Evolutionary conservation across 53 echinoderm and acorn worm species (phyloP).

Genomic region (Pentamera pediparva): DNA sequence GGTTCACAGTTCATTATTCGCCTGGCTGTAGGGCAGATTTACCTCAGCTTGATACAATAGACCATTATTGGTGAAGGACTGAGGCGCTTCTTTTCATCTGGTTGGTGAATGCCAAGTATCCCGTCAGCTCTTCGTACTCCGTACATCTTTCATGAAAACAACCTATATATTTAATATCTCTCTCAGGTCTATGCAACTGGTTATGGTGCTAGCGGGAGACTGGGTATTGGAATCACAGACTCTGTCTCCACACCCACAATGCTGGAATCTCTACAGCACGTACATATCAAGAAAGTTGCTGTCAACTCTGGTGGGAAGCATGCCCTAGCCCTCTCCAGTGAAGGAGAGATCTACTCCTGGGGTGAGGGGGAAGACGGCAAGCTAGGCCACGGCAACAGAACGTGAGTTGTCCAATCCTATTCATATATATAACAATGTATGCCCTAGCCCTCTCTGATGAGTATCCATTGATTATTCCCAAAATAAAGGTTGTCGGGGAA

Average conservation of each 20-base stretch:
- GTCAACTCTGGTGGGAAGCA: constrained; percentile 98
- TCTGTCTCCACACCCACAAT: constrained; percentile 93
- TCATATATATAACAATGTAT: too few relatives aligned
- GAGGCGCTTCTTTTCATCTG: too few relatives aligned
- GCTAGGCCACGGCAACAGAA: constrained; percentile 96
- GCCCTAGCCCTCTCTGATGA: too few relatives aligned
- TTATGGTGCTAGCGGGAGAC: constrained; percentile 87
- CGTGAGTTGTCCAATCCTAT: too few relatives aligned
- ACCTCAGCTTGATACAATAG: too few relatives aligned
- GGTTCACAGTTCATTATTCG: too few relatives aligned
- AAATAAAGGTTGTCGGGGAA: too few relatives aligned
- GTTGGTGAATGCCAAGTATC: too few relatives aligned
- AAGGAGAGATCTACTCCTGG: constrained; percentile 98
- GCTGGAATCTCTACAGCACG: constrained; percentile 92
- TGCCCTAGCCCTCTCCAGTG: constrained; percentile 83
- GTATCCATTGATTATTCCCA: too few relatives aligned
- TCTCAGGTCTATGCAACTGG: constrained; percentile 85
- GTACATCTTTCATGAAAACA: not conserved
- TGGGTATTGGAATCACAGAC: constrained; percentile 87
- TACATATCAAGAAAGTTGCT: constrained; percentile 93
- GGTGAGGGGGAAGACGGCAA: constrained; percentile 98
- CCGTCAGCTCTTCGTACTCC: too few relatives aligned
- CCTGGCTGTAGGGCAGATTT: too few relatives aligned
- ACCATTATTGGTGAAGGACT: too few relatives aligned
- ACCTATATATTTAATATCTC: not conserved